Evolutionary conservation across 2,113 vertebrate genomes (phyloP), one percentile per base, ranked within the genome.

Genomic region (Takifugu bimaculatus): DNA sequence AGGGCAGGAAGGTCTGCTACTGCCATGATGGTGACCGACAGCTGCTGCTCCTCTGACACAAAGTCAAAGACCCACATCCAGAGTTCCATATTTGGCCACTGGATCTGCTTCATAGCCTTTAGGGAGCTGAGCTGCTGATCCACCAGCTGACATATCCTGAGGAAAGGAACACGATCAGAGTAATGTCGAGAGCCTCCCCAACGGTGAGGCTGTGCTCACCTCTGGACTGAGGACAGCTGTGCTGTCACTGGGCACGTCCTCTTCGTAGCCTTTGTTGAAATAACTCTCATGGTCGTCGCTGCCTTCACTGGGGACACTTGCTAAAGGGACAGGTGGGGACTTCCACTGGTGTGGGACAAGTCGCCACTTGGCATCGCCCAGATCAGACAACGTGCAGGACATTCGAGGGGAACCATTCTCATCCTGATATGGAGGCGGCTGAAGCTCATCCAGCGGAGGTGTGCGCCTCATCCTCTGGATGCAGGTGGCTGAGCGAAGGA

Each of bases 381-480:
- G 82, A 85, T 98, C 96, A 0, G 96, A 99, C 48, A 96, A 91
- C 0, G 96, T 97, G 51, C 94, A 96, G 13, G 96, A 98, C 78
- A 98, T 95, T n/a, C 94, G 93, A 1, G 94, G 94, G 51, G 96
- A 97, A 32, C 95, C 95, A 9, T 95, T 93, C 81, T 99, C 96
- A 58, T 99, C 96, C 86, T 95, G 95, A 80, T 98, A 99, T 0
- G 96, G 96, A 1, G 96, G 96, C 0, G 96, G 96, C 87, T 98
- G 96, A 49, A 98, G 88, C 79, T 99, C 96, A 57, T 99, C 96
- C 79, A 99, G 88, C 0, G 96, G 96, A 13, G 96, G 96, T 0
- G 96, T 98, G 73, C 93, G 91, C 83, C 95, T 93, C 95, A 98
- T 97, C 79, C 96, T 92, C 89, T 99, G 96, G 82, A 99, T 98